Base-by-base conservation (phyloP, 2,113 vertebrate species). In the Rhynchomys soricoides region DNA sequence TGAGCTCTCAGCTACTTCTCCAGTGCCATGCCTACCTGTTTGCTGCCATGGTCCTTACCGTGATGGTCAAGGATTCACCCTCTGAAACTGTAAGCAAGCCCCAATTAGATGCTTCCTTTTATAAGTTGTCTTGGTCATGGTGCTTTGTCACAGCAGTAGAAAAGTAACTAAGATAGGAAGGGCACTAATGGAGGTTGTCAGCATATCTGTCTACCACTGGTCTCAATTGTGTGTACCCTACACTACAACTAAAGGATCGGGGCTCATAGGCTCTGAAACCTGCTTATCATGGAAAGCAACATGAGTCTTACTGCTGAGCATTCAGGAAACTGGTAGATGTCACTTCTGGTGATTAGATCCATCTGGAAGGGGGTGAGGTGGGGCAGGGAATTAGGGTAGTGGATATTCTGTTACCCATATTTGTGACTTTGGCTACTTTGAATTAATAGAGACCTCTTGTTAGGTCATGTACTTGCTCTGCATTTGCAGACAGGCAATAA, bases 401-500 rank as follows among this genome's bases (percentile, higher is more conserved):
- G 74, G 50, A 8, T 5, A 19, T 21, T 91, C 16, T 45, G 55
- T 89, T n/a, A 45, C 71, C 91, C 40, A 29, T 1, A 21, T 93
- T 70, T 21, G n/a, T 85, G 57, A n/a, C 59, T 34, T 45, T 93
- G 87, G 87, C 48, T 71, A 31, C 26, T 93, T 29, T 86, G 74
- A 91, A 45, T 91, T 68, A n/a, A 43, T 3, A 79, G 70, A 55
- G 10, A 2, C 4, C 0, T 74, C 55, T 71, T 70, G 31, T 45
- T 77, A 85, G 59, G 85, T 57, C 34, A 68, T 37, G 86, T 31
- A 29, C 24, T 31, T 50, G 55, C 57, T 17, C 16, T 89, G 43
- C n/a, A 22, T 82, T 88, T 92, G 37, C 73, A 86, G 85, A 95
- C 16, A 95, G 50, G 62, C 24, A 59, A 50, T 10, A 29, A 93